Evolutionary conservation across 30 jellyfish, hydroid and myxozoan species (phyloP).

Genomic region (Cassiopea andromeda): DNA sequence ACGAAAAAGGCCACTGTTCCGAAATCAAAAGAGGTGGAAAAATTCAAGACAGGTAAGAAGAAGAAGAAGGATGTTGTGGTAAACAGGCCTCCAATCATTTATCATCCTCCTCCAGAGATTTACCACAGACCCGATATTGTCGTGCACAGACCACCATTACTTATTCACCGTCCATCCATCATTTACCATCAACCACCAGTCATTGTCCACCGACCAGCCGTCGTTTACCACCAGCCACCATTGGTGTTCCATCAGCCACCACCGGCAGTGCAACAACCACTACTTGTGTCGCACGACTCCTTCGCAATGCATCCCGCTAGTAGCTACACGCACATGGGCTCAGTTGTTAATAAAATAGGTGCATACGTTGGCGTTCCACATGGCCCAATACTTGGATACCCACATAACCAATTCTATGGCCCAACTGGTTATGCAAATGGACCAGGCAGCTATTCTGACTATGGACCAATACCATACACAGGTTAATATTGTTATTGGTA

Average conservation of each 20-base stretch:
- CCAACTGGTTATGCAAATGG: slow-evolving; percentile 91
- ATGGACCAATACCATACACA: slow-evolving; percentile 77
- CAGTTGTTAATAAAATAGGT: slow-evolving; percentile 91
- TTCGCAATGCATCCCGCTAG: slow-evolving; percentile 86
- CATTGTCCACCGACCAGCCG: slow-evolving; percentile 95
- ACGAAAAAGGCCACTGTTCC: slow-evolving; percentile 60
- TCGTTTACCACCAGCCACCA: slow-evolving; percentile 93
- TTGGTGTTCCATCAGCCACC: slow-evolving; percentile 95
- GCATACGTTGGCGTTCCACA: slow-evolving; percentile 96
- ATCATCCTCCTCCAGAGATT: slow-evolving; percentile 97
- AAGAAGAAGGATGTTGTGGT: slow-evolving; percentile 95
- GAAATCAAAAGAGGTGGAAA: slow-evolving; percentile 43
- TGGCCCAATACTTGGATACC: slow-evolving; percentile 88
- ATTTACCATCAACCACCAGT: slow-evolving; percentile 96
- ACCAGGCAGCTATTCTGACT: slow-evolving; percentile 69
- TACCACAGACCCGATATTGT: slow-evolving; percentile 96
- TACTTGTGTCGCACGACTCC: slow-evolving; percentile 92
- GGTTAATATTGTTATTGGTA: slow-evolving; percentile 44
- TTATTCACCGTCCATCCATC: slow-evolving; percentile 92
- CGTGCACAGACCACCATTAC: slow-evolving; percentile 93
- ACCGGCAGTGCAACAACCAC: slow-evolving; percentile 96
- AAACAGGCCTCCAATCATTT: slow-evolving; percentile 95
- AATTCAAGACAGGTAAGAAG: slow-evolving; percentile 86
- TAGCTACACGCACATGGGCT: slow-evolving; percentile 88
- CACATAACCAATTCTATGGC: slow-evolving; percentile 88